Percentiles rank a stretch among this genome's conserved stretches.
These are phyloP conservation scores for Orius laevigatus DNA, from an alignment of 1,140 invertebrate genomes.

Conservation along the genomic window DNA sequence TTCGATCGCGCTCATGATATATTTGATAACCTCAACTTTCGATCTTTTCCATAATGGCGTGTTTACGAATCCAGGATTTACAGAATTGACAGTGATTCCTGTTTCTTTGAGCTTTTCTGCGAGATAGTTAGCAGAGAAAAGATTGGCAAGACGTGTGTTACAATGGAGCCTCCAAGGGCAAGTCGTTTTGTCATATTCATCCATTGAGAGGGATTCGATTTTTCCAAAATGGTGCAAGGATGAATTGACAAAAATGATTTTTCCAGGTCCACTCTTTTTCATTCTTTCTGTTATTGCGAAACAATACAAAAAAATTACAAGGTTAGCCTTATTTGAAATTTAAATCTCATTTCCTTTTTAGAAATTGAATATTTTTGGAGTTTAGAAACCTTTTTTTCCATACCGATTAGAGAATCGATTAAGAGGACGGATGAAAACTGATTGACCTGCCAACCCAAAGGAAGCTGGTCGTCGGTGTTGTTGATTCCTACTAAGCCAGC, in stretches of 20 bases:
- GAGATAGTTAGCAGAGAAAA: slow-evolving; percentile 3
- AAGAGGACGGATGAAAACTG: slow-evolving; percentile 70
- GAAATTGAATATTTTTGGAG: too few species aligned
- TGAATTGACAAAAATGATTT: slow-evolving; percentile 6
- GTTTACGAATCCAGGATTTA: slow-evolving; percentile 12
- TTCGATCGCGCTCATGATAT: neutral
- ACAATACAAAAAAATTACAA: neutral
- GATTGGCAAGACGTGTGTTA: slow-evolving; percentile 6
- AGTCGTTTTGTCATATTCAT: neutral
- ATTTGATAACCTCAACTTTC: neutral
- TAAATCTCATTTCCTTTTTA: too few species aligned
- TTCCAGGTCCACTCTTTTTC: neutral
- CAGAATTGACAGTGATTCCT: slow-evolving; percentile 8
- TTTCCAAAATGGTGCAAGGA: slow-evolving; percentile 7
- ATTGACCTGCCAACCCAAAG: slow-evolving; percentile 31
- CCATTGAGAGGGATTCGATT: neutral
- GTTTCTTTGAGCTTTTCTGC: slow-evolving; percentile 12
- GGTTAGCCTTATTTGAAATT: too few species aligned
- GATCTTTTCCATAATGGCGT: neutral
- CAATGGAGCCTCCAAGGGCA: neutral
- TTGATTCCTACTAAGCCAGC: neutral
- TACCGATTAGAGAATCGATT: slow-evolving; percentile 49
- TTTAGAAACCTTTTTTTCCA: too few species aligned
- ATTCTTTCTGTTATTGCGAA: neutral
- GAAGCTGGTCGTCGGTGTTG: slow-evolving; percentile 4